Percentiles rank a stretch among this genome's conserved stretches.
These are phyloP conservation scores for Alsophila aescularia DNA, from an alignment of 2,888 invertebrate genomes.

Conservation along the genomic window DNA sequence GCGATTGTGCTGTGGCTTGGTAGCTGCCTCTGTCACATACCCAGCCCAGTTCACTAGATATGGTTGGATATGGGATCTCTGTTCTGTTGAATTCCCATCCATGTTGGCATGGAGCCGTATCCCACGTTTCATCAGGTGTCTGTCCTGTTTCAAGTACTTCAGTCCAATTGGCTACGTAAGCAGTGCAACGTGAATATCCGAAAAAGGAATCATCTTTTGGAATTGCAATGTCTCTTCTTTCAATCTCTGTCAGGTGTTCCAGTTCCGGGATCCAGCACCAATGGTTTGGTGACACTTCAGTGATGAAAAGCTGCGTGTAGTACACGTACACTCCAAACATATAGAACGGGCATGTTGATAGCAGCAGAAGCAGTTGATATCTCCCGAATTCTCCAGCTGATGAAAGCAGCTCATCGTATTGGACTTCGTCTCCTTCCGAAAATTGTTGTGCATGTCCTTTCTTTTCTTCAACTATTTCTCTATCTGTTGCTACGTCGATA, in stretches of 20 bases:
- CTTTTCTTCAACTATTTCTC: constrained; percentile 6
- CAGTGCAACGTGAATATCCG: constrained; percentile 59
- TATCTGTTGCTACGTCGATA: neutral
- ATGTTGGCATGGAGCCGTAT: constrained; percentile 52
- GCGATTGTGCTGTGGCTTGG: constrained; percentile 64
- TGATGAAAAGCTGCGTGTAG: constrained; percentile 49
- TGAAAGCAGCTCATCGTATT: constrained; percentile 48
- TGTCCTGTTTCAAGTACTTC: constrained; percentile 47
- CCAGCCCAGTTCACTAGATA: constrained; percentile 64
- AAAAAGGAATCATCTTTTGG: constrained; percentile 47
- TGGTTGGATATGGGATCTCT: constrained; percentile 66
- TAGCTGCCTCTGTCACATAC: constrained; percentile 64
- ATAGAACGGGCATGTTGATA: constrained; percentile 50
- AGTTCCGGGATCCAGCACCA: constrained; percentile 55
- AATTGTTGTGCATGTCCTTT: constrained; percentile 15
- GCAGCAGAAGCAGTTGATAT: constrained; percentile 46
- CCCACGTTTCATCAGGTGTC: constrained; percentile 52
- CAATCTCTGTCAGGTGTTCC: constrained; percentile 42
- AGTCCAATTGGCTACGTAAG: constrained; percentile 61
- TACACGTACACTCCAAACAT: constrained; percentile 47
- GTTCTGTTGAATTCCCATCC: constrained; percentile 67
- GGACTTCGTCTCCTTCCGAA: constrained; percentile 31
- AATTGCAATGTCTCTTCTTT: constrained; percentile 46
- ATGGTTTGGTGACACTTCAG: constrained; percentile 47
- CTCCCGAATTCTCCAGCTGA: constrained; percentile 50